Evolutionary conservation across 2,113 vertebrate species (phyloP).

Genomic region (Burhinus oedicnemus): DNA sequence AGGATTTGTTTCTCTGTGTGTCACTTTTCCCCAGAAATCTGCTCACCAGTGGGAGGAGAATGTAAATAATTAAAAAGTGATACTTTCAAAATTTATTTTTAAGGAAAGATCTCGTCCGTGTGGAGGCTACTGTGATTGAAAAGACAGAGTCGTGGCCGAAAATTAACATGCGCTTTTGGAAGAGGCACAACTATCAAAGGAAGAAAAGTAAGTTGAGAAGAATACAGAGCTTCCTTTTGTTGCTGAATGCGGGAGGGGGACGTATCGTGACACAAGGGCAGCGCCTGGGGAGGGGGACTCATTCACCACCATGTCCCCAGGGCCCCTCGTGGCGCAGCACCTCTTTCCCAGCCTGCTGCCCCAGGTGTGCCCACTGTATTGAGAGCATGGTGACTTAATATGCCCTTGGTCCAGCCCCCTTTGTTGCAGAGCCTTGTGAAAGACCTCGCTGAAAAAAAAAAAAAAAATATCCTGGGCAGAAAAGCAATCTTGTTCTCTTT

Average conservation of each 20-base stretch:
- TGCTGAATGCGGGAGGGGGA: background rate
- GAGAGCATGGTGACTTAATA: background rate
- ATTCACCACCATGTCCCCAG: accelerated
- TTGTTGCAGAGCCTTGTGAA: background rate
- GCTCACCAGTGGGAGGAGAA: background rate
- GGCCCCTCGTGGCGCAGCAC: background rate
- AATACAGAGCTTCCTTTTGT: background rate
- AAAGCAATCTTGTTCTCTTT: background rate
- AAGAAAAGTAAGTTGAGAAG: slow-evolving; percentile 78
- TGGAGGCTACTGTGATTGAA: slow-evolving; percentile 87
- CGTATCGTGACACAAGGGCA: accelerated
- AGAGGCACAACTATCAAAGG: slow-evolving; percentile 74
- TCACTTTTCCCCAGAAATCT: background rate
- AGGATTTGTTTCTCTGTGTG: background rate
- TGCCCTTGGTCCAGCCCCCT: background rate
- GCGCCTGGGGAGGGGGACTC: background rate
- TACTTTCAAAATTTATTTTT: accelerated
- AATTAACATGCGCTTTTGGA: slow-evolving; percentile 81
- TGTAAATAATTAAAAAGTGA: background rate
- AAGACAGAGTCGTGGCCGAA: slow-evolving; percentile 87
- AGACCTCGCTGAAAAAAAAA: background rate
- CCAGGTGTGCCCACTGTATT: background rate
- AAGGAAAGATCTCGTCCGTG: slow-evolving; percentile 83
- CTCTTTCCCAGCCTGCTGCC: background rate
- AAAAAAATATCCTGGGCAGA: background rate